Evolutionary conservation across 1,140 invertebrate genomes (phyloP).

Genomic region (Halesus radiatus): DNA sequence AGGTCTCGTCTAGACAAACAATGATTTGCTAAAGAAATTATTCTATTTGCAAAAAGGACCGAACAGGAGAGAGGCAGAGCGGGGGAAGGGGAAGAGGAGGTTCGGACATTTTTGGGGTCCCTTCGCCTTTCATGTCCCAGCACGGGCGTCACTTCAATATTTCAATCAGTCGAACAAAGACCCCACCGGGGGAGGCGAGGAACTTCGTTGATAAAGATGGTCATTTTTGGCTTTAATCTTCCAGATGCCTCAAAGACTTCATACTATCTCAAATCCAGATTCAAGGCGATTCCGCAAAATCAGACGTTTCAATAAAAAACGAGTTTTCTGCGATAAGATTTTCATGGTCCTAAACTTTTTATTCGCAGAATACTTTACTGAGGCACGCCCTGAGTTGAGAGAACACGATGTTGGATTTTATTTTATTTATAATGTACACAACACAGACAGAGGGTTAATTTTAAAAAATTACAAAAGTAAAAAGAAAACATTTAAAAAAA

Average conservation of each 20-base stretch:
- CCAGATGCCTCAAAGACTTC: background rate
- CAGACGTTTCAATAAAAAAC: no score
- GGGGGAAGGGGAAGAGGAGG: background rate
- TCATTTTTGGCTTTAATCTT: constrained; percentile 34
- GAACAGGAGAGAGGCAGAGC: background rate
- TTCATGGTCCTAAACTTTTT: no score
- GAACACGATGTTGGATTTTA: no score
- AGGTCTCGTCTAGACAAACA: constrained; percentile 25
- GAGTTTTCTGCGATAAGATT: no score
- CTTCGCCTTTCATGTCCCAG: background rate
- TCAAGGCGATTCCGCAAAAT: background rate
- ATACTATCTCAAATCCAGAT: background rate
- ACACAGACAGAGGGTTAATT: no score
- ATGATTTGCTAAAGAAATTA: constrained; percentile 3
- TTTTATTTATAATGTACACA: no score
- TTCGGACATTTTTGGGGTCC: constrained; percentile 3
- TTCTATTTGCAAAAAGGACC: background rate
- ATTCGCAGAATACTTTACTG: no score
- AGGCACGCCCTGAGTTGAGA: no score
- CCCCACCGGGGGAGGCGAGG: background rate
- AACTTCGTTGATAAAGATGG: constrained; percentile 24
- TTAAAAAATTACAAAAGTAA: no score
- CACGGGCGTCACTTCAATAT: constrained; percentile 1
- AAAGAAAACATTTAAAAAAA: no score
- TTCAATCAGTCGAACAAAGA: constrained; percentile 27